Percentiles rank a stretch among this genome's conserved stretches.
phyloP scores from a whole-genome alignment of 2,888 invertebrate species.

The Poecilus cupreus region DNA sequence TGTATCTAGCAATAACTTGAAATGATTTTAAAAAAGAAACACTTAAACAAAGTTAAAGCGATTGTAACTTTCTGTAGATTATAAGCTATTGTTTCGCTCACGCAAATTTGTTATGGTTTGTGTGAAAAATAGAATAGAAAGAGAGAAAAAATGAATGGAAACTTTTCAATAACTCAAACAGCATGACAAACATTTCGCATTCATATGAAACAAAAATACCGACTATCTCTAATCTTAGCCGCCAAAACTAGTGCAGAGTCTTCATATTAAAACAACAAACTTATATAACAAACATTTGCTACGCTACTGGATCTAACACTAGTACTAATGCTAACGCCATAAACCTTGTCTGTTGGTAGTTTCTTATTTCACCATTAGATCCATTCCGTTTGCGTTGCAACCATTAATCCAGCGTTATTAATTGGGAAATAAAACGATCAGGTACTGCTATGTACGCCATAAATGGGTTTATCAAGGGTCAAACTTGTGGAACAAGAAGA shows the following conservation, averaged over 20 bases:
- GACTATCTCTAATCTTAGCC: constrained; percentile 13
- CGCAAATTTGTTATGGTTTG: not conserved
- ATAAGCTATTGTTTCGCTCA: too few species aligned
- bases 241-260: constrained; percentile 8
- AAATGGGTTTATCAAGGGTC: not conserved
- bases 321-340: not conserved
- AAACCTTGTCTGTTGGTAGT: not conserved
- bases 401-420: constrained; percentile 16
- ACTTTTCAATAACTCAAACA: not conserved
- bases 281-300: constrained; percentile 10
- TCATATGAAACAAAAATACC: not conserved
- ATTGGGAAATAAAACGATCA: constrained; percentile 32
- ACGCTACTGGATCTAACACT: not conserved
- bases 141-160: not conserved
- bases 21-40: too few species aligned
- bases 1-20: too few species aligned
- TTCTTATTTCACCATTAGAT: constrained; percentile 26
- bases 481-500: not conserved
- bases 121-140: not conserved
- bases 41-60: too few species aligned
- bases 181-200: not conserved
- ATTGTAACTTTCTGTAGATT: too few species aligned
- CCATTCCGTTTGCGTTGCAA: not conserved
- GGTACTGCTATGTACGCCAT: not conserved
- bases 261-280: constrained; percentile 28